A percentile compares a stretch with the other conserved stretches of the same genome.
Conservation (phyloP, 1,140 invertebrate species). For the Belonocnema kinseyi region DNA sequence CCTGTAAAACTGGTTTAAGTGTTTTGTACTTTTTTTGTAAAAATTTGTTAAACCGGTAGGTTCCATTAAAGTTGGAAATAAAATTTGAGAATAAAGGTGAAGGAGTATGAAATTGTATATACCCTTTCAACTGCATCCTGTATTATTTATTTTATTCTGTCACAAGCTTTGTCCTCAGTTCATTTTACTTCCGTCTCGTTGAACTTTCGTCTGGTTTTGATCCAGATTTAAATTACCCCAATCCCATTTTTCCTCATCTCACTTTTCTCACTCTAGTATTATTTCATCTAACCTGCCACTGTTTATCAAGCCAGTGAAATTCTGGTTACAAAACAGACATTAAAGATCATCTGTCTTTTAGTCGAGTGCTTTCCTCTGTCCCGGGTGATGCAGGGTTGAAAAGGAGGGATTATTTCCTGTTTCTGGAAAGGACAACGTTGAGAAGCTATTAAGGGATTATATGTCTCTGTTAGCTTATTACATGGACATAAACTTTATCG, state of each 20-base stretch:
- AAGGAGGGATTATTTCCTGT: not conserved
- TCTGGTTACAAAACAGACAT: slow-evolving; percentile 13
- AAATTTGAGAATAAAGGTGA: not conserved
- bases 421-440: not conserved
- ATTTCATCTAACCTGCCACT: not conserved
- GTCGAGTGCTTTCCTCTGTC: not conserved
- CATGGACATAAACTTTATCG: not conserved
- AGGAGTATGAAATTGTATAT: not conserved
- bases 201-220: not conserved
- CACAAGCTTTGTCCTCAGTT: slow-evolving; percentile 4
- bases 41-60: too few species aligned
- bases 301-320: slow-evolving; percentile 8
- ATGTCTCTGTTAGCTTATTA: not conserved
- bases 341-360: slow-evolving; percentile 7
- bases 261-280: not conserved
- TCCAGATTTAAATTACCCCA: not conserved
- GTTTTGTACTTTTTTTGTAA: too few species aligned
- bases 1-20: too few species aligned
- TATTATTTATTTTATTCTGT: not conserved
- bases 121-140: not conserved
- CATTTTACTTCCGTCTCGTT: not conserved
- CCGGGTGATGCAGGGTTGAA: not conserved
- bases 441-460: not conserved
- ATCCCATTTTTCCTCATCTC: not conserved
- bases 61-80: not conserved